These are phyloP conservation scores for Polydrusus cervinus DNA, from an alignment of 2,888 invertebrate species.

Conservation along the genomic window DNA sequence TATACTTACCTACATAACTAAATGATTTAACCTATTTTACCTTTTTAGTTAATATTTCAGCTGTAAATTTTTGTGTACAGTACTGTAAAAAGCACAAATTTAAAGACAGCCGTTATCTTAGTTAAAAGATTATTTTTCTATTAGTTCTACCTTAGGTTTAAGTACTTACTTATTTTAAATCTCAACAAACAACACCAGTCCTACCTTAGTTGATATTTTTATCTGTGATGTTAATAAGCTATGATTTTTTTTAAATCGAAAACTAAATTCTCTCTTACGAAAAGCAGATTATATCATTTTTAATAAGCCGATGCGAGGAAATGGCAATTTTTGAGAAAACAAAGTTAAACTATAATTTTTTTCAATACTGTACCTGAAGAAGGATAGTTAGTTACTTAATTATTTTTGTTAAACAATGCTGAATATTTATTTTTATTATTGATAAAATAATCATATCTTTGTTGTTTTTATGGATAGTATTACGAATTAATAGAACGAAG, in stretches of 20 bases:
- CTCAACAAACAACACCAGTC: neutral
- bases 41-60: slow-evolving; percentile 28
- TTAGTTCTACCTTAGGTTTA: slow-evolving; percentile 23
- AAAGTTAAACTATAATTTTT: slow-evolving; percentile 42
- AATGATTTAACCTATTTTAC: slow-evolving; percentile 32
- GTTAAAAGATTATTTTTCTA: slow-evolving; percentile 24
- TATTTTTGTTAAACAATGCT: slow-evolving; percentile 50
- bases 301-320: slow-evolving; percentile 20
- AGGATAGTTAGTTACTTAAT: slow-evolving; percentile 58
- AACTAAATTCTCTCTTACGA: slow-evolving; percentile 5
- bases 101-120: slow-evolving; percentile 47
- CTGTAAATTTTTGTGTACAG: slow-evolving; percentile 58
- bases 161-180: slow-evolving; percentile 23
- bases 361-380: slow-evolving; percentile 62
- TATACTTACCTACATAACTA: slow-evolving; percentile 30
- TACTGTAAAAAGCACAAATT: slow-evolving; percentile 52
- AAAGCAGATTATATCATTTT: slow-evolving; percentile 15
- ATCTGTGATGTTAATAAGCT: slow-evolving; percentile 40
- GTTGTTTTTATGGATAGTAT: slow-evolving; percentile 60
- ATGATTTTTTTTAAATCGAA: slow-evolving; percentile 10
- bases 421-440: slow-evolving; percentile 59
- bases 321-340: slow-evolving; percentile 39
- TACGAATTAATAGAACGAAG: slow-evolving; percentile 52
- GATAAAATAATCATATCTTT: slow-evolving; percentile 54
- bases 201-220: slow-evolving; percentile 35